Evolutionary conservation across 2,113 vertebrate species (phyloP), one percentile per base, ranked within the genome.

Genomic region (Bostrychus sinensis): DNA sequence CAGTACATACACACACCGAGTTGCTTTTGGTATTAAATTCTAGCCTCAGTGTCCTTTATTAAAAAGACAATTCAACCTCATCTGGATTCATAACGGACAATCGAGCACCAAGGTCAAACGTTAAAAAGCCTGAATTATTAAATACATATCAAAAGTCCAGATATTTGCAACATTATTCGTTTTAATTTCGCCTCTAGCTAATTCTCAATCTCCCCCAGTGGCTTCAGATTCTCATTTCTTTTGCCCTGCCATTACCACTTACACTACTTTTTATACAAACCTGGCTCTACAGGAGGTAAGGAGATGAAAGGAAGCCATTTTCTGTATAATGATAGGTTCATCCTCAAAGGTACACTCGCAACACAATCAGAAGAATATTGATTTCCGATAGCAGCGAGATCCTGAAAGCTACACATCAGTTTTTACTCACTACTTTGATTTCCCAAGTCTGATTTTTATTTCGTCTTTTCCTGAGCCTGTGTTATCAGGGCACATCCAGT

Each of bases 221-320:
- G 12, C 5, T 3, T 19, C 1, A 30, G 16, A 51, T 23, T 48
- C 22, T 11, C 11, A 25, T 25, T 25, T 25, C 22, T 13, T 25
- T 48, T 25, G 19, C 8, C 20, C 12, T 26, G n/a, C 26, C 48
- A 28, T 51, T 17, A 51, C n/a, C n/a, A n/a, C 14, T n/a, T 13
- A n/a, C 25, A 28, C 5, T n/a, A 9, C 20, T 13, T 59, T 60
- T 26, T 12, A 5, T 12, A 23, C 46, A 5, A 0, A 23, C 62
- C 30, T 1, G 1, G 12, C 51, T 69, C 28, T 67, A 38, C 42
- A 66, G 42, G 50, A 13, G 7, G 30, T 10, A 10, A 1, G 42
- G 38, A 14, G 22, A 65, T 70, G 50, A 73, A 78, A 68, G 60
- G 53, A 19, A 8, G 17, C 2, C 25, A 32, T 68, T 79, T 79